Percentiles rank a stretch among this genome's conserved stretches.
Evolutionary conservation across 2,797 vertebrate species (phyloP).

Genomic region (Hybognathus amarus): DNA sequence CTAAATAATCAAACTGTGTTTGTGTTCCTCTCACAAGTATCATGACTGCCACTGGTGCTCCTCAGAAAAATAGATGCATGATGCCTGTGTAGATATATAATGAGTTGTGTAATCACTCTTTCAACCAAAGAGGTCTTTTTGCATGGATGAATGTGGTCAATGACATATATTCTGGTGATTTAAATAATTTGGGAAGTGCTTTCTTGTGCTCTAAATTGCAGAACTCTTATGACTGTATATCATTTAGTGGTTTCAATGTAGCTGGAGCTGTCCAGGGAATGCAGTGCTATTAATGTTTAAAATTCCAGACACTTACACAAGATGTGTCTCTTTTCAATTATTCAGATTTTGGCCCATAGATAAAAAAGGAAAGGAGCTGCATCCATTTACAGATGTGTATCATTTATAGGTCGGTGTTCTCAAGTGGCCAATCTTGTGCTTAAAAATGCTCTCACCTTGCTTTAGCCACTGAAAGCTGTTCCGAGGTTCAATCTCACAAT

Average conservation of each 20-base stretch:
- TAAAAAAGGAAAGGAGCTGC: slow-evolving; percentile 61
- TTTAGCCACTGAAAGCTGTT: slow-evolving; percentile 48
- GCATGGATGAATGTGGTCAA: slow-evolving; percentile 14
- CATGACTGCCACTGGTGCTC: not conserved
- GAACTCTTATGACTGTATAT: slow-evolving; percentile 44
- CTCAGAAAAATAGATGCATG: not conserved
- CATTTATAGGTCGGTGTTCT: slow-evolving; percentile 69
- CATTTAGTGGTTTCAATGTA: slow-evolving; percentile 51
- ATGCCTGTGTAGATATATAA: not conserved
- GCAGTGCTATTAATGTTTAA: slow-evolving; percentile 70
- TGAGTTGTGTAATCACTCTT: slow-evolving; percentile 15
- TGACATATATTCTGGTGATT: slow-evolving; percentile 54
- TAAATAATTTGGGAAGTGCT: slow-evolving; percentile 74
- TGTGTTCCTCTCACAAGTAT: not conserved
- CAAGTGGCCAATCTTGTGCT: slow-evolving; percentile 63
- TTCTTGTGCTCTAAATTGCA: slow-evolving; percentile 78
- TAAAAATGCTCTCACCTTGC: slow-evolving; percentile 58
- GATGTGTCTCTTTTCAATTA: slow-evolving; percentile 64
- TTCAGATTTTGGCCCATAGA: slow-evolving; percentile 64
- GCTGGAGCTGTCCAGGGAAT: slow-evolving; percentile 67
- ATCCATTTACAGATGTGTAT: slow-evolving; percentile 74
- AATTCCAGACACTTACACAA: slow-evolving; percentile 70
- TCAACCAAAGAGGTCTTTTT: not conserved
- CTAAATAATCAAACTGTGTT: not conserved
- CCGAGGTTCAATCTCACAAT: slow-evolving; percentile 40